Conservation (phyloP, 2,797 vertebrate species). For the Mus spretus region DNA sequence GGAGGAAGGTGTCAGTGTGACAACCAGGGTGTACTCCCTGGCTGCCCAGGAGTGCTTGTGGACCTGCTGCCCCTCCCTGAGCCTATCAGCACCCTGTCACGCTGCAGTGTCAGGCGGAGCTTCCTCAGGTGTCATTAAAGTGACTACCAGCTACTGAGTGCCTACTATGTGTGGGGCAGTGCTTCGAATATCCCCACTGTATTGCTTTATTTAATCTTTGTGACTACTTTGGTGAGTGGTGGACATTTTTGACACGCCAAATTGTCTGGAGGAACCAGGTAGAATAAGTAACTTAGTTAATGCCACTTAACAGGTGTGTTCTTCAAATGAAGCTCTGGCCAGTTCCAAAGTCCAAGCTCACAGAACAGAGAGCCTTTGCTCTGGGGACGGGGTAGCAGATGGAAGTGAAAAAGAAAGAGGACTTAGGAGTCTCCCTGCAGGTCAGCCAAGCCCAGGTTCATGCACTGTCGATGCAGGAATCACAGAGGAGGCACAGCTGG, state of each 20-base stretch:
- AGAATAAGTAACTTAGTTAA: constrained; percentile 13
- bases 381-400: not conserved
- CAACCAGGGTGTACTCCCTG: not conserved
- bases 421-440: not conserved
- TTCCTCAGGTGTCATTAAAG: not conserved
- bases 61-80: not conserved
- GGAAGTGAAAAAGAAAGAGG: not conserved
- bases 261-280: constrained; percentile 38
- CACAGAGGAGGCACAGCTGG: not conserved
- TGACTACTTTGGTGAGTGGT: not conserved
- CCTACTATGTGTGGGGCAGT: not conserved
- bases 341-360: not conserved
- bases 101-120: not conserved
- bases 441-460: not conserved
- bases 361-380: not conserved
- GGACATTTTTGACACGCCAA: not conserved
- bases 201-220: not conserved
- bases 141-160: not conserved
- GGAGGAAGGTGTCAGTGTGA: not conserved
- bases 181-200: not conserved
- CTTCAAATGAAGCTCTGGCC: constrained; percentile 28
- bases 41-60: not conserved
- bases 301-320: not conserved
- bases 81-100: not conserved
- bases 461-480: not conserved